Evolutionary conservation across 2,797 vertebrate species (phyloP), one percentile per base, ranked within the genome.

Genomic region (Parambassis ranga): DNA sequence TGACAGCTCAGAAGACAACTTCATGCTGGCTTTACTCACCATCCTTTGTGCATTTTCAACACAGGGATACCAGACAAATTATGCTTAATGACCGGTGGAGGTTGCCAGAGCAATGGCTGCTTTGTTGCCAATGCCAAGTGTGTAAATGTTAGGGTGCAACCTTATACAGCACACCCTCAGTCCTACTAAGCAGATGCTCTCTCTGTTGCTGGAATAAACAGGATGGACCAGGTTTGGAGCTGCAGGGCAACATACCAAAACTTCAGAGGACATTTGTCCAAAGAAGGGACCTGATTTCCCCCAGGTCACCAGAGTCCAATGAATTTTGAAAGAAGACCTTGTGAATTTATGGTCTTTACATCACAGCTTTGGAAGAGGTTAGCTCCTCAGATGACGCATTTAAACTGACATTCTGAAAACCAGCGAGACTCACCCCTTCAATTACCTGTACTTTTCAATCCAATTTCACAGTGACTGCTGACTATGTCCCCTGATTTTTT

Each of bases 1-100:
- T 70, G 84, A 86, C 86, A 90, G 85, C 73, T 84, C 82, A 36
- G 77, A 90, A 90, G 85, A 93, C 82, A 75, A 79, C 48, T 90
- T 89, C 85, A 84, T 77, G 77, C 87, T 90, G 87, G 86, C 87
- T 92, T 71, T 64, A 71, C 81, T 83, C 65, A 57, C 77, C 46
- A 76, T 81, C 76, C 77, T 89, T 88, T 86, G 85, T 89, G 82
- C 84, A 22, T 85, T 91, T 82, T 66, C 65, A 68, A 85, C 81
- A 86, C 87, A 77, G 77, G 81, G 88, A 90, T 88, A 86, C 82
- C 89, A 94, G 91, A 91, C 87, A 89, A 85, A 88, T 86, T 65
- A 57, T 26, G 60, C 82, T 91, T 93, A 92, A 90, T 85, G 82
- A 89, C 65, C 33, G 79, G 78, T 70, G 57, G 65, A 57, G 71